A percentile compares a stretch with the other conserved stretches of the same genome.
Evolutionary conservation across 2,113 vertebrate genomes (phyloP).

Genomic region (Pseudonaja textilis): DNA sequence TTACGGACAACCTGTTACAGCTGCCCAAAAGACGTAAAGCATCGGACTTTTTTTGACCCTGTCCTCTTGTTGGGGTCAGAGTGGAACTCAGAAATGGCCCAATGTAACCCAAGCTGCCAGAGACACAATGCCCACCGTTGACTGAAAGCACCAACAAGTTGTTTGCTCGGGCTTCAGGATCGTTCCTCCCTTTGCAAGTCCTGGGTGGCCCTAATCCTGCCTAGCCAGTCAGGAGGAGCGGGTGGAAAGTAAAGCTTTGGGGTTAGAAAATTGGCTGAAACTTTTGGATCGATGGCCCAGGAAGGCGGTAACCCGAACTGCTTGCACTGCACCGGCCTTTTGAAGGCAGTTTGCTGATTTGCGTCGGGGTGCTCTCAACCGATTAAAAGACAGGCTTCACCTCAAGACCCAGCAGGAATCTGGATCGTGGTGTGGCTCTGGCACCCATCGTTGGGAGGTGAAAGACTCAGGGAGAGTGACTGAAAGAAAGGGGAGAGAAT

Average conservation of each 20-base stretch:
- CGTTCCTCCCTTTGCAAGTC: not conserved
- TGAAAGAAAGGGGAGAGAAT: not conserved
- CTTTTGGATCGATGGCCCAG: not conserved
- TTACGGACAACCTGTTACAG: slow-evolving; percentile 94
- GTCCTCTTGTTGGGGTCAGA: not conserved
- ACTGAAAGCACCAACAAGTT: not conserved
- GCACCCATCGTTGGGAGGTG: not conserved
- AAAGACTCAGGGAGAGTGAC: not conserved
- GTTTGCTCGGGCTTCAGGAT: not conserved
- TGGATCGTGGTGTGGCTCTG: not conserved
- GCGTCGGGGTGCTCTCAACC: not conserved
- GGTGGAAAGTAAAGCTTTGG: not conserved
- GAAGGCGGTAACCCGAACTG: not conserved
- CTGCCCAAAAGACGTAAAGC: slow-evolving; percentile 92
- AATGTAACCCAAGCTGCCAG: not conserved
- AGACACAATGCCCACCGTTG: not conserved
- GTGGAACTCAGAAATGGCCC: not conserved
- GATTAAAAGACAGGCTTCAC: slow-evolving; percentile 13
- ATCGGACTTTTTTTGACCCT: slow-evolving; percentile 79
- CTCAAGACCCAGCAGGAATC: slow-evolving; percentile 16
- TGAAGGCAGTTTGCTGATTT: not conserved
- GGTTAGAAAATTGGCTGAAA: not conserved
- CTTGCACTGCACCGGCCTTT: slow-evolving; percentile 7
- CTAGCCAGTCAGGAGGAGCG: not conserved
- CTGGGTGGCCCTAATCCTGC: not conserved